phyloP scores from a whole-genome alignment of 1,140 invertebrate genomes.

The Drusus annulatus region DNA sequence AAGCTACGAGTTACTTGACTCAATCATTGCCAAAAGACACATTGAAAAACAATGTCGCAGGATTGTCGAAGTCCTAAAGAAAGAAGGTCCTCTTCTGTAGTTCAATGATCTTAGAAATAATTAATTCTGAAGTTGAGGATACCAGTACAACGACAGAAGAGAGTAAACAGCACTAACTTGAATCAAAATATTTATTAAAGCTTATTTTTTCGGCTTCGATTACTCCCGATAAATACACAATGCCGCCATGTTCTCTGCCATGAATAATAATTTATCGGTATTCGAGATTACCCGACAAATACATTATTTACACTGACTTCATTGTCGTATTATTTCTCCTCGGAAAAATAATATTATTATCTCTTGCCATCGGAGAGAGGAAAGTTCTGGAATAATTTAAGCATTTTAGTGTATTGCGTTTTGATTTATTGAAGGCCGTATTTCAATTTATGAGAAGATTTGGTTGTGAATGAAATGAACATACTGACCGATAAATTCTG shows the following conservation, averaged over 20 bases:
- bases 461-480: no score
- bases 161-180: conserved; percentile 13
- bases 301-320: conserved; percentile 9
- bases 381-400: no score
- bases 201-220: conserved; percentile 18
- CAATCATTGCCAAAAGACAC: no score
- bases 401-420: no score
- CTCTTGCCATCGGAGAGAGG: no score
- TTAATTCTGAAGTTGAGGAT: conserved; percentile 2
- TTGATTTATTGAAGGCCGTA: no score
- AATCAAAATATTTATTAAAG: conserved; percentile 29
- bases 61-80: no score
- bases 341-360: not conserved
- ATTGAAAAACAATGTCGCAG: no score
- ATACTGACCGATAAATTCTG: no score
- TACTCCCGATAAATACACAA: conserved; percentile 28
- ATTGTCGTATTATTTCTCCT: not conserved
- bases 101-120: not conserved
- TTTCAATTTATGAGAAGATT: no score
- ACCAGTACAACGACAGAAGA: not conserved
- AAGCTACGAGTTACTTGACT: no score
- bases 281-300: conserved; percentile 24
- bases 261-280: conserved; percentile 28
- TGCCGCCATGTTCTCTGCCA: conserved; percentile 1
- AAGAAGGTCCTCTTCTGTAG: no score